Conservation (phyloP, 2,113 vertebrate genomes). For the Macrotis lagotis region DNA sequence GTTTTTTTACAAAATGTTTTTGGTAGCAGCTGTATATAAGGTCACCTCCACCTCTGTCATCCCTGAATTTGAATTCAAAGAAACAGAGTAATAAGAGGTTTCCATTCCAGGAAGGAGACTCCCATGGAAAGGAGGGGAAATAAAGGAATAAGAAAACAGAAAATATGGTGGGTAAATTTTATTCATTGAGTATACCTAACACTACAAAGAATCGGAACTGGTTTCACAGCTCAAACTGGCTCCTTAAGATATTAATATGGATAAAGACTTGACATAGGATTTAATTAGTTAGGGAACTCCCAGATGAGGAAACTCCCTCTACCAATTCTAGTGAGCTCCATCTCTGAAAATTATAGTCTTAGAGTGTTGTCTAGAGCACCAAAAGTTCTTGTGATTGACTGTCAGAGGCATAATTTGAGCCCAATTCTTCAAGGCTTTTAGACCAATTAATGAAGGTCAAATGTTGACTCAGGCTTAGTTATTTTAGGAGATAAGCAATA, state of each 20-base stretch:
- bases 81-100: not conserved
- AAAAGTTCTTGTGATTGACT: not conserved
- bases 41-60: not conserved
- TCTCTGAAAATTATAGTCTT: not conserved
- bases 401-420: not conserved
- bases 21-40: not conserved
- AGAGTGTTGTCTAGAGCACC: not conserved
- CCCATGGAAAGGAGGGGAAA: not conserved
- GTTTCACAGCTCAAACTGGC: not conserved
- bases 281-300: not conserved
- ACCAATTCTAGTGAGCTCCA: not conserved
- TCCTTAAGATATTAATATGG: not conserved
- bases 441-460: not conserved
- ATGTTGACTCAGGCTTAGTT: not conserved
- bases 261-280: not conserved
- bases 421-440: not conserved
- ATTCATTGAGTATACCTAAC: not conserved
- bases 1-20: not conserved
- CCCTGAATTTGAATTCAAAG: not conserved
- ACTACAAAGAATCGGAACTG: not conserved
- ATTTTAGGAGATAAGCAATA: not conserved
- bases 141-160: not conserved
- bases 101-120: not conserved
- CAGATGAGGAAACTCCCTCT: not conserved
- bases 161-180: not conserved